Base-by-base conservation (phyloP, 35 echinoderm and acorn worm genomes). In the Lytechinus pictus region DNA sequence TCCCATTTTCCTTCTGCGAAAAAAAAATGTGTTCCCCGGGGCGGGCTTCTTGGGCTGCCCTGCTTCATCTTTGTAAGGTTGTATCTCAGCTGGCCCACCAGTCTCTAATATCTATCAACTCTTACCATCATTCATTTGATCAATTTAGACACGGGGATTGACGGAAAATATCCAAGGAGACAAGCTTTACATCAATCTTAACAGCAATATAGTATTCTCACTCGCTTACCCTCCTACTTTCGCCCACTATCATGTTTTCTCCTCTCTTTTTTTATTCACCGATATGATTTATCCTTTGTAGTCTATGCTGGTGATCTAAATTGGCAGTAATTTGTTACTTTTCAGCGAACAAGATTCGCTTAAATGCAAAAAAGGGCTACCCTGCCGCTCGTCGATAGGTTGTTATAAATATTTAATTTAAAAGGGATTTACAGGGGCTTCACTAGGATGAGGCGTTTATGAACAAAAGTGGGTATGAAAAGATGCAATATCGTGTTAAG, bases 151-250 rank as follows among this genome's bases (percentile, higher is more conserved):
- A 14, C 66, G 66, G 88, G 88, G 88, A 90, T 90, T 54, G 88
- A 90, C 88, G 28, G 88, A 16, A 90, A 8, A 90, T 90, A 90
- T 90, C 88, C 88, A 90, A 44, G 27, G 28, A 90, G 88, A 54
- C 88, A 90, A 44, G 52, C 88, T 3, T 54, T 52, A 90, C 88
- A 90, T 90, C 88, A 90, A 90, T 90, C 28, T 90, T 90, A 90
- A 79, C 66, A 79, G 66, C 88, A 90, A 90, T 90, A 90, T 90
- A 52, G 88, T 90, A 90, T 90, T 90, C 88, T 90, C 88, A 54
- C 88, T 90, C 88, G 27, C 88, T 90, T 89, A 9, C 28, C 52
- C 29, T 90, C 88, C 88, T 51, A 52, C 52, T 54, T 52, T 90
- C n/a, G 5, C 52, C 52, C 88, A 33, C 88, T 33, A 5, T 21